Conservation (phyloP, 2,797 vertebrate species). For the Gymnothorax reevesii region DNA sequence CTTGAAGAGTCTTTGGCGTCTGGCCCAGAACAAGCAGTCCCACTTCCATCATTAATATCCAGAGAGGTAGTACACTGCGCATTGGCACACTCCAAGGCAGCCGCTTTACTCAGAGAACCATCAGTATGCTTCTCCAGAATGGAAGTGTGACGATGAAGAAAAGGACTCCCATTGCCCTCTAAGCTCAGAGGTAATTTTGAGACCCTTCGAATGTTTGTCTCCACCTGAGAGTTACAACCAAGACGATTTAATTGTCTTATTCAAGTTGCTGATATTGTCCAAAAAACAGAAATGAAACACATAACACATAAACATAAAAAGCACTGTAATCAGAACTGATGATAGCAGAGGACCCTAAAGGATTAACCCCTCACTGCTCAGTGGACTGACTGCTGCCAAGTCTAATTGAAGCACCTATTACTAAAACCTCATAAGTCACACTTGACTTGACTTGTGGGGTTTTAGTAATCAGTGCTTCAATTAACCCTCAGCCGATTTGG, state of each 20-base stretch:
- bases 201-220: conserved; percentile 61
- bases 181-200: conserved; percentile 53
- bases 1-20: not conserved
- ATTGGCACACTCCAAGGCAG: not conserved
- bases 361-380: too few species aligned
- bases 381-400: too few species aligned
- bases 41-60: conserved; percentile 14
- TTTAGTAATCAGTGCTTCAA: too few species aligned
- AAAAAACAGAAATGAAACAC: not conserved
- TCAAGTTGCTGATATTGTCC: not conserved
- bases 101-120: not conserved
- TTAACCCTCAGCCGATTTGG: too few species aligned
- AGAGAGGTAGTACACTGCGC: conserved; percentile 30
- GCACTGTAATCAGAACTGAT: not conserved
- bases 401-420: too few species aligned
- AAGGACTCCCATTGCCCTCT: conserved; percentile 30
- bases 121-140: conserved; percentile 21
- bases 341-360: not conserved
- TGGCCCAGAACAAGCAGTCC: not conserved
- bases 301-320: not conserved
- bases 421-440: too few species aligned
- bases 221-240: conserved; percentile 60
- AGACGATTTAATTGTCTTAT: not conserved
- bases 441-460: too few species aligned
- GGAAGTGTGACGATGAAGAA: not conserved